Evolutionary conservation across 2,888 invertebrate species (phyloP), one percentile per base, ranked within the genome.

Genomic region (Labia minor): DNA sequence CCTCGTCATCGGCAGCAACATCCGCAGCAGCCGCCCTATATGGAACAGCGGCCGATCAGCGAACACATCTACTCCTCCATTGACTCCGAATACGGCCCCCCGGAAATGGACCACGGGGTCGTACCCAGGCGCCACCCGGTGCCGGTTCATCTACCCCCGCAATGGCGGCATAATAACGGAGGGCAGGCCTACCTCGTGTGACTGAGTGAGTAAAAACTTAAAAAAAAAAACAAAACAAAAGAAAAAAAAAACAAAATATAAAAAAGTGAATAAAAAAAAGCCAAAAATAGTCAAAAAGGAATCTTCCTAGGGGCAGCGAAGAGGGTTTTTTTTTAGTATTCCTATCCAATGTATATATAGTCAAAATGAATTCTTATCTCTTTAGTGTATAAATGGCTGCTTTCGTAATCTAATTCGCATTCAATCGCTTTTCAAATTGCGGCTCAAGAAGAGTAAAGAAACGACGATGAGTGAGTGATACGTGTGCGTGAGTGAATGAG

Each of bases 31-130:
- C 19, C 19, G 37, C 37, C 18, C 20, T 37, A 20, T 16, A 11
- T n/a, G 19, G 37, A 66, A n/a, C 61, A 64, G 66, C 66, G 90
- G 74, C 92, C 92, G 65, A 85, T 90, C 70, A 90, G 90, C 72
- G 92, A 92, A 79, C 92, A 92, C 77, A 92, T 92, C 75, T 92
- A 92, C 77, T 91, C 91, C 67, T 91, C 90, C 75, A 92, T 92
- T 78, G 92, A 92, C 78, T 91, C 91, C 69, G 74, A 74, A 33
- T 92, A 92, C 77, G 91, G 91, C 76, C 90, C 90, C 73, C 89
- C 89, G 68, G 82, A 91, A 73, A 91, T 91, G 78, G 85, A 90
- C 72, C 66, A 69, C 6, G 67, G 61, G 21, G 37, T 37, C 37
- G 19, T 37, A 63, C 1, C 61, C 8, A 16, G 20, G 63, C 26